Evolutionary conservation across 2,888 invertebrate species (phyloP), one percentile per base, ranked within the genome.

Genomic region (Iselma pallidipennis): DNA sequence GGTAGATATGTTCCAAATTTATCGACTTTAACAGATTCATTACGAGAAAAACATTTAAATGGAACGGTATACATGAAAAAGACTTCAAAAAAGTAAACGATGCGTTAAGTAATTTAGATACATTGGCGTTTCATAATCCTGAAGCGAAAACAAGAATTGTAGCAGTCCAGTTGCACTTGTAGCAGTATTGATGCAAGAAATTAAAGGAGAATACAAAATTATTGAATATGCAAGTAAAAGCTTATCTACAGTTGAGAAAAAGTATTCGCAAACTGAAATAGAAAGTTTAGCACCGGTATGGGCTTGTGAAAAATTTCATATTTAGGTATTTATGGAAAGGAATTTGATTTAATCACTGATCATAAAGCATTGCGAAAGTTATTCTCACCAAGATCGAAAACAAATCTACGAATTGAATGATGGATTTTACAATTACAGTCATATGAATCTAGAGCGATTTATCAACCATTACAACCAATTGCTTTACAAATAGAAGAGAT

Each of bases 211-310:
- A 19, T 66, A 68, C 6, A 59, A 68, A 55, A 63, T 72, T 16
- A 71, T 74, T 21, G 61, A 67, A 19, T 74, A 65, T 58, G 71
- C 68, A 26, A 73, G 69, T 57, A 72, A 70, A 60, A 74, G 64
- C 31, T 49, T 73, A 21, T 61, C 69, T 6, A 68, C 73, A 7
- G 63, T 62, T 21, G 70, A 74, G 51, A 70, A 61, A 53, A 37
- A 70, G 10, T 77, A 78, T 66, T 82, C 73, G 6, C 76, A 78
- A 63, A 74, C 74, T 4, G 76, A 77, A 66, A 74, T 59, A 49
- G 75, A 78, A 66, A 79, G 77, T 7, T 69, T 81, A n/a, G 76
- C 77, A 4, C 65, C 81, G 21, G 72, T 82, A 5, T 82, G 75
- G 71, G 80, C 77, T 59, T 76, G 58, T 78, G 79, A 72, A 56